A percentile compares a stretch with the other conserved stretches of the same genome.
Conservation (phyloP, 2,113 vertebrate species). For the Oncorhynchus masou region DNA sequence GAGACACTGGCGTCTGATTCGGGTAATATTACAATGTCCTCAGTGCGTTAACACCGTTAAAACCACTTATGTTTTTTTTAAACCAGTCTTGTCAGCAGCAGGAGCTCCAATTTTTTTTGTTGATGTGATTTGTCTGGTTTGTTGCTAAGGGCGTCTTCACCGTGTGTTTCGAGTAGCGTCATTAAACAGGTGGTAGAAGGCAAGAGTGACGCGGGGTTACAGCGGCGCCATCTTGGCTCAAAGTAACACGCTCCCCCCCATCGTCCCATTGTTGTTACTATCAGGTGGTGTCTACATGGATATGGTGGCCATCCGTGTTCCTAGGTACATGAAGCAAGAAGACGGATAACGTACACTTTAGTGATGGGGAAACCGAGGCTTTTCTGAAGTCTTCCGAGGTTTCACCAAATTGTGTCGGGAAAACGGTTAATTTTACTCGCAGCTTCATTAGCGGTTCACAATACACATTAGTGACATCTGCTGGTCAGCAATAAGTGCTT, state of each 20-base stretch:
- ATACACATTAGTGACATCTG: too few relatives aligned
- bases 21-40: slow-evolving; percentile 14
- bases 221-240: slow-evolving; percentile 10
- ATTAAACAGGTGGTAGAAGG: slow-evolving; percentile 37
- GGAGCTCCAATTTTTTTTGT: slow-evolving; percentile 44
- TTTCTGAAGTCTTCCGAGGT: too few relatives aligned
- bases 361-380: too few relatives aligned
- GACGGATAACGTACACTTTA: too few relatives aligned
- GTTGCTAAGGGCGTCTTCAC: slow-evolving; percentile 78
- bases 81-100: slow-evolving; percentile 43
- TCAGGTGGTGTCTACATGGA: background rate
- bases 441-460: too few relatives aligned
- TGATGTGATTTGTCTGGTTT: slow-evolving; percentile 51
- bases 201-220: slow-evolving; percentile 45
- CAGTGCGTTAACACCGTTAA: slow-evolving; percentile 25
- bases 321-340: too few relatives aligned
- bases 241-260: background rate
- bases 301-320: too few relatives aligned
- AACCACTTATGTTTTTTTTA: slow-evolving; percentile 19
- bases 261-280: background rate
- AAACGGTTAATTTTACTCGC: too few relatives aligned
- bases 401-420: too few relatives aligned
- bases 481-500: too few relatives aligned
- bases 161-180: slow-evolving; percentile 36
- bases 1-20: slow-evolving; percentile 2